These are phyloP conservation scores for Sceliomorpha sp. DNA, from an alignment of 2,888 invertebrate species.

Conservation along the genomic window DNA sequence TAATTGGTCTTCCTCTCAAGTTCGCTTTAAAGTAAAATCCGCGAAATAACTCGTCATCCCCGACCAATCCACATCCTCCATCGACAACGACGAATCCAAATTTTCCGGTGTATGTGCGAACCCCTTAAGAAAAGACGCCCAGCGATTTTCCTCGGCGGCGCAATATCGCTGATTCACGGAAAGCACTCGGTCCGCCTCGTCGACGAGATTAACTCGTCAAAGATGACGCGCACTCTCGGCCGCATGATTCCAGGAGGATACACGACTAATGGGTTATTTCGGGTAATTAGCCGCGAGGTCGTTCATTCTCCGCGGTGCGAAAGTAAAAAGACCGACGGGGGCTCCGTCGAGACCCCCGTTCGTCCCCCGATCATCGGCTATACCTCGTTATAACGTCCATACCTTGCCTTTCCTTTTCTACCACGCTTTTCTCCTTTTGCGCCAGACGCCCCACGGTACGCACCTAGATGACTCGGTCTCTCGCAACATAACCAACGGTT, in stretches of 20 bases:
- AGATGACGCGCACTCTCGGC: conserved; percentile 66
- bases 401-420: conserved; percentile 32
- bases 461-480: too few relatives aligned
- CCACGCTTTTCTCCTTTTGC: conserved; percentile 2
- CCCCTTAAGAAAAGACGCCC: conserved; percentile 1
- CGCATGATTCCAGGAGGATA: conserved; percentile 69
- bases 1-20: too few relatives aligned
- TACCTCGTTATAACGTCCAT: conserved; percentile 15
- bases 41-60: too few relatives aligned
- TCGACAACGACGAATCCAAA: conserved; percentile 2
- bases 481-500: too few relatives aligned
- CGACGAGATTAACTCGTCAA: conserved; percentile 74
- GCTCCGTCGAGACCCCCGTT: conserved; percentile 17
- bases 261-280: conserved; percentile 76
- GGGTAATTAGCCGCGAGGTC: conserved; percentile 70
- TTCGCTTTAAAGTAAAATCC: too few relatives aligned
- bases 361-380: conserved; percentile 1
- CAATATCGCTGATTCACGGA: conserved; percentile 76
- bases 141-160: conserved; percentile 66
- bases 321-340: conserved; percentile 37
- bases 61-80: too few relatives aligned
- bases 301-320: conserved; percentile 51
- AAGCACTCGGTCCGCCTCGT: conserved; percentile 57
- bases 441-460: neutral
- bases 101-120: conserved; percentile 6